These are phyloP conservation scores for Sorex araneus DNA, from an alignment of 2,113 vertebrate species.

Conservation along the genomic window DNA sequence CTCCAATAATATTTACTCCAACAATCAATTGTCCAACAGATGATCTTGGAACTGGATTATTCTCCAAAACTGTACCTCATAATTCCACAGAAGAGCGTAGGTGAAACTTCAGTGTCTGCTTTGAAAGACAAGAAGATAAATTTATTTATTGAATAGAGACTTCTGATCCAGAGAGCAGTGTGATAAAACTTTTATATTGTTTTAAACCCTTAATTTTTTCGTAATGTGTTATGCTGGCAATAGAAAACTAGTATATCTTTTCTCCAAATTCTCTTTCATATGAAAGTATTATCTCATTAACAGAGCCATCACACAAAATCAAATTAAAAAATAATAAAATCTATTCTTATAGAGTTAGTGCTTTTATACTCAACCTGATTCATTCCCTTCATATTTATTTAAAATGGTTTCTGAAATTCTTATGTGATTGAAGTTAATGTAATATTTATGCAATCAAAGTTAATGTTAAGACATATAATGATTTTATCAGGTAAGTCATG, in stretches of 20 bases:
- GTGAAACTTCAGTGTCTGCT: neutral
- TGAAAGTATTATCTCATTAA: constrained; percentile 36
- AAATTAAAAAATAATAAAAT: constrained; percentile 53
- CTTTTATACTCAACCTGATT: constrained; percentile 77
- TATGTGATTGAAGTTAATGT: constrained; percentile 88
- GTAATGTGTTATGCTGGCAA: constrained; percentile 16
- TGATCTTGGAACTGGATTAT: neutral
- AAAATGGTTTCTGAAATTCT: constrained; percentile 85
- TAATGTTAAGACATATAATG: constrained; percentile 88
- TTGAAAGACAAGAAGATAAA: neutral
- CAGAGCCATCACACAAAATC: neutral
- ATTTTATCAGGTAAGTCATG: constrained; percentile 85
- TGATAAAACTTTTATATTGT: neutral
- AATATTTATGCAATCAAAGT: constrained; percentile 91
- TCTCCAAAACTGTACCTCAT: neutral
- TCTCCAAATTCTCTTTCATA: constrained; percentile 8
- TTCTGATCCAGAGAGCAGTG: neutral
- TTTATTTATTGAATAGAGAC: neutral
- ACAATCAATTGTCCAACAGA: no score
- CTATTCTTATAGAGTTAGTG: constrained; percentile 9
- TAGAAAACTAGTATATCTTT: constrained; percentile 27
- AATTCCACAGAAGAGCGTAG: neutral
- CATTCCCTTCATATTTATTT: constrained; percentile 84
- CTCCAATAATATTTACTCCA: no score
- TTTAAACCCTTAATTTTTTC: neutral